These are phyloP conservation scores for Arctopsyche grandis DNA, from an alignment of 1,140 invertebrate species.

Conservation along the genomic window DNA sequence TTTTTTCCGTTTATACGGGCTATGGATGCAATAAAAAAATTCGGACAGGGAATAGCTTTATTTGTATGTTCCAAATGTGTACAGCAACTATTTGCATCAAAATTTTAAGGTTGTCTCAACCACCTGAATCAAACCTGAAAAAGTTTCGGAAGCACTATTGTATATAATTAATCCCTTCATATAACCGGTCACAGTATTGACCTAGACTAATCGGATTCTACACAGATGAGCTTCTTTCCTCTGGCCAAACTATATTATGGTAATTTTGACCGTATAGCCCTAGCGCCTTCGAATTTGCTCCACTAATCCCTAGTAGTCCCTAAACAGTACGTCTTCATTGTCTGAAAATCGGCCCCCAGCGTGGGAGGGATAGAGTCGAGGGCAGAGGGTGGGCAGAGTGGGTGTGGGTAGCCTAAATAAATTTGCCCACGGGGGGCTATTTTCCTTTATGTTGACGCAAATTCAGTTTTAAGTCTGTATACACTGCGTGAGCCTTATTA, in stretches of 20 bases:
- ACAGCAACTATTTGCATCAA: too few relatives aligned
- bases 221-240: too few relatives aligned
- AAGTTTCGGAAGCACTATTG: too few relatives aligned
- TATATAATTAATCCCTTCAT: neutral
- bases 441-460: constrained; percentile 29
- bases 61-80: too few relatives aligned
- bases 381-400: too few relatives aligned
- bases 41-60: too few relatives aligned
- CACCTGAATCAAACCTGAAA: too few relatives aligned
- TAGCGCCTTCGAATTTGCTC: neutral
- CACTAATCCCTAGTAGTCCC: neutral
- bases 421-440: constrained; percentile 16
- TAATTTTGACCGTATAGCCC: constrained; percentile 11
- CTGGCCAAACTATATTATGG: neutral
- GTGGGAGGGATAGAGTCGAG: too few relatives aligned
- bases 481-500: constrained; percentile 16
- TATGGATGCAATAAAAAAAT: too few relatives aligned
- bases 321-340: constrained; percentile 32
- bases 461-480: constrained; percentile 23
- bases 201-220: neutral
- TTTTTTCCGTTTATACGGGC: too few relatives aligned
- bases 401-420: constrained; percentile 28
- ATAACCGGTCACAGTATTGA: constrained; percentile 5
- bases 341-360: constrained; percentile 18
- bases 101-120: too few relatives aligned